Conservation (phyloP, 2,113 vertebrate genomes). For the Diadophis punctatus region DNA sequence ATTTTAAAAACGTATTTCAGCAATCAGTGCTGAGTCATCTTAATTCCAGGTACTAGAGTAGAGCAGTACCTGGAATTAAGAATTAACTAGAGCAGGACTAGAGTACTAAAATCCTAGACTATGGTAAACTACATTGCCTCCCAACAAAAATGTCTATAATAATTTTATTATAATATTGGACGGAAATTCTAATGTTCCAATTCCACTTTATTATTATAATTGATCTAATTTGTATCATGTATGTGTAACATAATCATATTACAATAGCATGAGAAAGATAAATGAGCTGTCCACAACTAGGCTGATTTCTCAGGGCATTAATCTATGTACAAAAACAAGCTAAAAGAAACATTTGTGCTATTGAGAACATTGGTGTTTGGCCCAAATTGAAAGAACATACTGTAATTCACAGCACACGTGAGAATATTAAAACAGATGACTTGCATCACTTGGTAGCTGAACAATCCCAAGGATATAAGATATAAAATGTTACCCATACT, state of each 20-base stretch:
- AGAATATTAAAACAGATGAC: background rate
- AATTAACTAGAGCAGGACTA: background rate
- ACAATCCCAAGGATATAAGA: background rate
- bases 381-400: background rate
- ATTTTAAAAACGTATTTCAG: slow-evolving; percentile 32
- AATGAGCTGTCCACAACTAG: background rate
- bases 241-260: slow-evolving; percentile 45
- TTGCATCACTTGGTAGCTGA: background rate
- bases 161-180: slow-evolving; percentile 53
- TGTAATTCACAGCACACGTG: background rate
- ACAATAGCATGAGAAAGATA: slow-evolving; percentile 39
- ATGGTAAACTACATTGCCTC: slow-evolving; percentile 44
- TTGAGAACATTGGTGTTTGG: background rate
- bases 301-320: slow-evolving; percentile 20
- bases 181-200: slow-evolving; percentile 53
- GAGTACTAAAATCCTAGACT: slow-evolving; percentile 42
- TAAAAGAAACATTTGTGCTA: background rate
- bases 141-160: slow-evolving; percentile 39
- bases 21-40: slow-evolving; percentile 18
- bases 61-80: too few relatives aligned
- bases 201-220: slow-evolving; percentile 49
- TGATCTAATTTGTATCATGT: slow-evolving; percentile 56
- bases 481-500: background rate
- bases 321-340: background rate
- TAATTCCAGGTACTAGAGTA: slow-evolving; percentile 12